Conservation (phyloP, 2,888 invertebrate species). For the Brachypalpus laphriformis region DNA sequence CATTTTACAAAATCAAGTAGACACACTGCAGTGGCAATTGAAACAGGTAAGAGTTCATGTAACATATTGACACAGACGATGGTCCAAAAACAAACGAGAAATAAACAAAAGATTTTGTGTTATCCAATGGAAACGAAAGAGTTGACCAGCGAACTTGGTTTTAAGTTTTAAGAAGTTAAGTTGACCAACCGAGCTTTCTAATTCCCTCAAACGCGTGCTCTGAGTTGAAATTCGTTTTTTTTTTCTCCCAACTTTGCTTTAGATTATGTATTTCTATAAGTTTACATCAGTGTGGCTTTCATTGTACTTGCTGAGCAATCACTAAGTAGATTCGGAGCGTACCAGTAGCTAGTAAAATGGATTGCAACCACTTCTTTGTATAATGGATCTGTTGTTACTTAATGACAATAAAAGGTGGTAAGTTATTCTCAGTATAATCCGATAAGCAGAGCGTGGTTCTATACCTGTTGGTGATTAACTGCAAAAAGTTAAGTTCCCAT, state of each 20-base stretch:
- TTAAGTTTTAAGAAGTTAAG: neutral
- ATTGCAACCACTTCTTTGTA: no score
- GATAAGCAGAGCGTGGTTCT: neutral
- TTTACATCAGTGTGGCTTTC: no score
- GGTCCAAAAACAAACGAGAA: neutral
- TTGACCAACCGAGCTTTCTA: neutral
- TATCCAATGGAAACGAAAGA: constrained; percentile 66
- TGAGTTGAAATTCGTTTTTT: neutral
- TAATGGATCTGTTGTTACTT: neutral
- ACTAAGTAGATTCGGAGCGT: no score
- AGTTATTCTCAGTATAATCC: no score
- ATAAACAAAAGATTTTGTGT: neutral
- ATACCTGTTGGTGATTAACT: no score
- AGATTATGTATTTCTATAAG: no score
- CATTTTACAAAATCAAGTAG: constrained; percentile 86
- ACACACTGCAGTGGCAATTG: constrained; percentile 88
- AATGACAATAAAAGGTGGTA: neutral
- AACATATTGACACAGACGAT: neutral
- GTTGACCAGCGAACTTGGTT: constrained; percentile 31
- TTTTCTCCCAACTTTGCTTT: neutral
- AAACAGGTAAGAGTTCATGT: constrained; percentile 85
- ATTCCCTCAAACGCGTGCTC: neutral
- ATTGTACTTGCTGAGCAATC: no score
- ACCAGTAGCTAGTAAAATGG: no score
- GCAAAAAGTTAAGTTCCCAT: neutral